Conservation (phyloP, 2,113 vertebrate genomes). For the Chaetorhynchus papuensis region DNA sequence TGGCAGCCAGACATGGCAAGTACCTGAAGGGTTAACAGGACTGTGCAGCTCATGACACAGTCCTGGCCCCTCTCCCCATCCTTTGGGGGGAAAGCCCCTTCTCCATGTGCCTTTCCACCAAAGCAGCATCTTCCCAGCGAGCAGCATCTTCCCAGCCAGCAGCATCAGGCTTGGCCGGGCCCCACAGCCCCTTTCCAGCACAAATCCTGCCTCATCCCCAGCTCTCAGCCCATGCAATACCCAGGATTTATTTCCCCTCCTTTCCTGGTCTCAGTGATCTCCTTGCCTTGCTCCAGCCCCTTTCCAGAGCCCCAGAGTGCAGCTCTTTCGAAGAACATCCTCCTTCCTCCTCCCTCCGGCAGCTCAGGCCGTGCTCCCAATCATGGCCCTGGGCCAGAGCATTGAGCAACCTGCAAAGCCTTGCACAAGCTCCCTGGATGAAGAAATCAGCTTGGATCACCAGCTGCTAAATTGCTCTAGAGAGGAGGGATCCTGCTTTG, state of each 20-base stretch:
- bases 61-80: background rate
- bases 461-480: background rate
- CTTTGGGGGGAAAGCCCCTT: background rate
- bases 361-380: background rate
- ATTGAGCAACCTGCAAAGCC: slow-evolving; percentile 13
- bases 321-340: background rate
- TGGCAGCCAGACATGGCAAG: fast-evolving
- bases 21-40: background rate
- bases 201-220: background rate
- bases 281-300: background rate
- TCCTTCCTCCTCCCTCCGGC: background rate
- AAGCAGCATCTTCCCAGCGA: background rate
- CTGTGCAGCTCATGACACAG: background rate
- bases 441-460: background rate
- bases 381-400: background rate
- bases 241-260: background rate
- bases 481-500: background rate
- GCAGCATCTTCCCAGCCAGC: background rate
- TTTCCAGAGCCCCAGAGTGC: fast-evolving
- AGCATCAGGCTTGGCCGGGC: background rate
- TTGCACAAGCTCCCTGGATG: slow-evolving; percentile 42
- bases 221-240: background rate
- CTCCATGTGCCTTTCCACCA: background rate
- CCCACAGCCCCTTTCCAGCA: background rate
- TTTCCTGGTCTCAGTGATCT: background rate